Evolutionary conservation across 2,113 vertebrate species (phyloP).

Genomic region (Zootoca vivipara): DNA sequence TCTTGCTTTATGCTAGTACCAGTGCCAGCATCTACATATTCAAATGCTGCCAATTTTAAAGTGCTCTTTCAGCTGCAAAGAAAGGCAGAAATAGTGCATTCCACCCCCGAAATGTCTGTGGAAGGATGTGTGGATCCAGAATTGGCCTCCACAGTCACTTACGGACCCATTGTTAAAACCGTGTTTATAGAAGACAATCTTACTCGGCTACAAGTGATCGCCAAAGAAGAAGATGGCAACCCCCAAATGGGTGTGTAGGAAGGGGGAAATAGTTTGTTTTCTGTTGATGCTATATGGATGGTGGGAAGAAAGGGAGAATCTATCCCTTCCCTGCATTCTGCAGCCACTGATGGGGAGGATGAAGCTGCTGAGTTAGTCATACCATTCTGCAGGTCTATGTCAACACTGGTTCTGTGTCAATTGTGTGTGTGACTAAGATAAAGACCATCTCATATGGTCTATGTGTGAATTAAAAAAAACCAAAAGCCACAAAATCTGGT

Average conservation of each 20-base stretch:
- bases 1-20: slow-evolving; percentile 34
- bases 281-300: neutral
- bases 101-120: neutral
- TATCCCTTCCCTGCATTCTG: neutral
- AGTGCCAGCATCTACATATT: neutral
- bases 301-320: neutral
- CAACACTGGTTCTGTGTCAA: no score
- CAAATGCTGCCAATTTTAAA: accelerated
- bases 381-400: neutral
- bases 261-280: neutral
- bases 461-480: no score
- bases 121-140: no score
- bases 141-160: no score
- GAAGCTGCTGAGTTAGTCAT: neutral
- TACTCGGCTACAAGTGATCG: no score
- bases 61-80: neutral
- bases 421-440: no score
- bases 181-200: no score
- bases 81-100: neutral
- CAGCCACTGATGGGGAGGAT: neutral
- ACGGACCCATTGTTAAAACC: no score
- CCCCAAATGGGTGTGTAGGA: neutral
- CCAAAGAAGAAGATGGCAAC: no score
- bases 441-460: no score
- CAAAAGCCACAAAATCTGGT: no score